Base-by-base conservation (phyloP, 2,888 invertebrate genomes). In the Apocheima hispidaria region DNA sequence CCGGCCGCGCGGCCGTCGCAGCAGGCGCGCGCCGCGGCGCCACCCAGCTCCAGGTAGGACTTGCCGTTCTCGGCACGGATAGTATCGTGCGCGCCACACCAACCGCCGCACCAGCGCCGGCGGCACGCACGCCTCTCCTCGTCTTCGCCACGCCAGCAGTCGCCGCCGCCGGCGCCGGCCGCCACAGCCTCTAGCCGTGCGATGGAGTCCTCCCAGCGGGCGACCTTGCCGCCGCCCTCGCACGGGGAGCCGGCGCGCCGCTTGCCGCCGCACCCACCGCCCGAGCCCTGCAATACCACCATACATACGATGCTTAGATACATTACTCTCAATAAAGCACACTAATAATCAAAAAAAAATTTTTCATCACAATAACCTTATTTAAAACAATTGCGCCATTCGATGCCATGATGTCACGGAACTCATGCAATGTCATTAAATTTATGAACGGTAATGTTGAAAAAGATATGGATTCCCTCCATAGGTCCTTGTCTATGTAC, bases 61-160 rank as follows among this genome's bases (percentile, higher is more conserved):
- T 97, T 97, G 78, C 97, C 97, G 87, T 97, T 97, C 88, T 97
- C 97, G 75, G 97, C 97, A 68, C 97, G 95, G 84, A 97, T 97
- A 79, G 97, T 97, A 86, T 96, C 96, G 84, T 95, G 95, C 74
- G 92, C 92, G 69, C 93, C 90, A 81, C 93, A 91, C 89, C 93
- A 91, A 78, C 93, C 92, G 65, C 92, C 92, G 82, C 93, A 92
- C 88, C 94, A 87, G 88, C 94, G 83, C 87, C 94, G 85, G 86
- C 92, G 89, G 71, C 91, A 86, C 76, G 94, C 86, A 79, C 92
- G 84, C 84, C 93, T 68, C 87, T 93, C 90, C 82, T 93, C 87
- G 83, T 93, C 86, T 86, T 94, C 84, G 51, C 94, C 84, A 49
- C 94, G 89, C 84, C 94, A 94, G 83, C 92, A 91, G 76, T 94